Base-by-base conservation (phyloP, 1,140 invertebrate species). In the Aphidius ervi region DNA sequence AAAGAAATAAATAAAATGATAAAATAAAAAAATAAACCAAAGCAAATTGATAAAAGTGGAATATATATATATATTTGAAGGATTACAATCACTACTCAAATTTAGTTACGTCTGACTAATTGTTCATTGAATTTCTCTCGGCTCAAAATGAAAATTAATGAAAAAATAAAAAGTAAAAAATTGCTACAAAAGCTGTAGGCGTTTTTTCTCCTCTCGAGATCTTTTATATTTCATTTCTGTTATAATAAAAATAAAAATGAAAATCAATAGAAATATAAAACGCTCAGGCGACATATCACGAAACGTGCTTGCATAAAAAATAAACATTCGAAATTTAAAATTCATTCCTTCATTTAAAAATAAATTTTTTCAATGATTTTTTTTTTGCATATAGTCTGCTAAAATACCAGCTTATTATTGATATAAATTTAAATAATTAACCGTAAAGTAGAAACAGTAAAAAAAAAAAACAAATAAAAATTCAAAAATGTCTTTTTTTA, bases 21-120 rank as follows among this genome's bases (percentile, higher is more conserved):
- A 9, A 41, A 55, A 46, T 46, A 47, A 9, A 23, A 46, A 46
- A 56, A 31, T 46, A 45, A 56, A 42, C 9, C 49, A 23, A 52
- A 10, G 49, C 39, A 16, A 39, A 37, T 31, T 31, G 16, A 56
- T 46, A 55, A 55, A 54, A 55, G 41, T 9, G 7, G 10, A 52
- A 9, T 23, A 46, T 52, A 37, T 45, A 37, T 45, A 46, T 56
- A 46, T 23, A 46, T 37, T 56, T 45, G 4, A 46, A 9, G 55
- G 43, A 56, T 56, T 41, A 56, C 55, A 56, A 56, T 56, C 43
- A 46, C 55, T 56, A 56, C 45, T 56, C 55, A 56, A 56, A 56
- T 56, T 56, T 8, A 9, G 55, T 46, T 42, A 31, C 23, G 23
- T 37, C 42, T 4, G n/a, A 42, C 31, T 56, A 39, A 56, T 56